Percentiles rank a stretch among this genome's conserved stretches.
Conservation (phyloP, 2,888 invertebrate genomes). For the Anarsia innoxiella region DNA sequence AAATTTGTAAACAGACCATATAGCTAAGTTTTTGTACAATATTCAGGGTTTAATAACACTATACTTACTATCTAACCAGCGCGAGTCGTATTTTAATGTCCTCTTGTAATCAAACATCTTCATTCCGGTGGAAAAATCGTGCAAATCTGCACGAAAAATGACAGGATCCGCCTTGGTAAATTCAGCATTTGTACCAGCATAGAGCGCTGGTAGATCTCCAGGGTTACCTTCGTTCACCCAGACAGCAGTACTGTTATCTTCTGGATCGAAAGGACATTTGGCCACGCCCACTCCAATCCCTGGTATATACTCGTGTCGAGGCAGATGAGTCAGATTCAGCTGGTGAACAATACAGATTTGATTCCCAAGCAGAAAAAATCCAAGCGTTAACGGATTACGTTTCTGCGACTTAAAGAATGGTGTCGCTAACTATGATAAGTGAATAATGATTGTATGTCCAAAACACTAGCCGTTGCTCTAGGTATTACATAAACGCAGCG, state of each 20-base stretch:
- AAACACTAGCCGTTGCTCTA: no score
- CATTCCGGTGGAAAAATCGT: conserved; percentile 75
- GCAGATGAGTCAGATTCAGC: conserved; percentile 74
- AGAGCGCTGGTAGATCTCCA: conserved; percentile 78
- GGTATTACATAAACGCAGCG: no score
- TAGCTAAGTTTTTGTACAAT: no score
- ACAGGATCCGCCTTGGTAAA: conserved; percentile 83
- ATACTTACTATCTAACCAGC: conserved; percentile 82
- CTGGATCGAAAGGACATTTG: conserved; percentile 83
- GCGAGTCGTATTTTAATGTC: conserved; percentile 81
- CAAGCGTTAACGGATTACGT: no score
- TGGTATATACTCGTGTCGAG: conserved; percentile 76
- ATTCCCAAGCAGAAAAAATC: no score
- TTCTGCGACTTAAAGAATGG: no score
- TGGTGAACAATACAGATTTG: no score
- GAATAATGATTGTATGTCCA: no score
- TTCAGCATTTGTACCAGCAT: conserved; percentile 84
- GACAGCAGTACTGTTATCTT: conserved; percentile 83
- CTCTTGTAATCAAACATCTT: conserved; percentile 78
- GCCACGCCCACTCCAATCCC: conserved; percentile 81
- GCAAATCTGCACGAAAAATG: conserved; percentile 81
- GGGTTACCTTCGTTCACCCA: conserved; percentile 82
- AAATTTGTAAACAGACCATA: not conserved
- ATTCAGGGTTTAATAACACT: no score
- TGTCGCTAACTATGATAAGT: no score